A percentile compares a stretch with the other conserved stretches of the same genome.
phyloP scores from a whole-genome alignment of 2,113 vertebrate genomes.

The Strigops habroptila region DNA sequence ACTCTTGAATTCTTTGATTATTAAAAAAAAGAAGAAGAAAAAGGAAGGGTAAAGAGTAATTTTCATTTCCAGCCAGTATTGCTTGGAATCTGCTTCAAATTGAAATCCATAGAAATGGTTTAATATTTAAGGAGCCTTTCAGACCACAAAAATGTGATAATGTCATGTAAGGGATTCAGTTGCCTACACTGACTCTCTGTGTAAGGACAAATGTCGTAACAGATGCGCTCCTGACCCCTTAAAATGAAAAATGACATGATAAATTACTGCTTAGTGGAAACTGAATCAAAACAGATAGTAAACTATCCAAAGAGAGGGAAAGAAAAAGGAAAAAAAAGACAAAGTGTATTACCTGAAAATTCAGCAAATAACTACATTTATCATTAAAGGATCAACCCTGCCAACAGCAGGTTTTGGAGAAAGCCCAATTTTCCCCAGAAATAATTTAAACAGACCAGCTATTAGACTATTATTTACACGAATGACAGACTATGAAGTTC shows the following conservation, averaged over 20 bases:
- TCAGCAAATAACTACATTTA: background rate
- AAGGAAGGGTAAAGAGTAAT: background rate
- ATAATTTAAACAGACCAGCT: background rate
- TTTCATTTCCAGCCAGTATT: background rate
- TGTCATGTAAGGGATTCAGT: background rate
- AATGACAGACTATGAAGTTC: constrained; percentile 6
- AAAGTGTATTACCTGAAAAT: background rate
- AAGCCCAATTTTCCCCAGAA: background rate
- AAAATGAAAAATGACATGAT: background rate
- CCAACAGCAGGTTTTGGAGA: background rate
- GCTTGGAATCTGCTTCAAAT: background rate
- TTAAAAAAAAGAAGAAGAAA: background rate
- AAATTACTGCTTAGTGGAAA: constrained; percentile 17
- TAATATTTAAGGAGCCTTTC: background rate
- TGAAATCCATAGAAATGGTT: background rate
- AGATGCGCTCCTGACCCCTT: background rate
- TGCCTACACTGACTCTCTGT: background rate
- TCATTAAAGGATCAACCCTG: background rate
- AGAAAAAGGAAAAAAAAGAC: background rate
- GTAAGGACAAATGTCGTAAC: background rate
- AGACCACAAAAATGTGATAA: background rate
- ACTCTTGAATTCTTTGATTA: background rate
- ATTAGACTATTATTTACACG: background rate
- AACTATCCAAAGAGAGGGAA: background rate
- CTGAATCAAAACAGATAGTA: background rate